Evolutionary conservation across 2,888 invertebrate genomes (phyloP).

Genomic region (Molorchus minor): DNA sequence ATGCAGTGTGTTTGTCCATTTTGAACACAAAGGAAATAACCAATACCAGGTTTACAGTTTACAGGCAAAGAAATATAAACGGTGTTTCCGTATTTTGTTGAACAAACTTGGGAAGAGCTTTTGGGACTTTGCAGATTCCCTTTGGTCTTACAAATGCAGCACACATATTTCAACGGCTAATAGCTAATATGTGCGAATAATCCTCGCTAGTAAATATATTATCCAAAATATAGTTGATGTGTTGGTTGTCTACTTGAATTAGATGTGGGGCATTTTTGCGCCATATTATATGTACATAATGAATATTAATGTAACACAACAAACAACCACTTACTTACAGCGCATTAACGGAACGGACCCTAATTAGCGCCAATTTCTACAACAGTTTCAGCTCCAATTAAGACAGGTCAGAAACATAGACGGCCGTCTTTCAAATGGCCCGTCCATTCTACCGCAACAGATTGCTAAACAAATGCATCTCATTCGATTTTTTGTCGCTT

Average conservation of each 20-base stretch:
- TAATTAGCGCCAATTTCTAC: background rate
- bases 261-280: background rate
- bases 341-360: background rate
- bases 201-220: background rate
- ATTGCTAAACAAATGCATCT: conserved; percentile 27
- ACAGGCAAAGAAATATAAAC: background rate
- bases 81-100: background rate
- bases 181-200: background rate
- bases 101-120: background rate
- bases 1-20: background rate
- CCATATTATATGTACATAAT: background rate
- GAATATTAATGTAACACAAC: background rate
- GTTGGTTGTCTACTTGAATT: background rate
- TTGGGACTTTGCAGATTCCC: background rate
- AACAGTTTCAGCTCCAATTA: conserved; percentile 3
- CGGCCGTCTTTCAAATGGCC: background rate
- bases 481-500: conserved; percentile 24
- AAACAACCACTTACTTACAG: background rate
- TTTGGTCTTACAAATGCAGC: too few species aligned
- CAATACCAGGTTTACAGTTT: background rate
- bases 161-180: too few species aligned
- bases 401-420: background rate
- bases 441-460: conserved; percentile 4
- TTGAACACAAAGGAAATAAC: background rate
- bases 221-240: background rate